phyloP scores from a whole-genome alignment of 1,140 invertebrate genomes.

The Centruroides sculpturatus region DNA sequence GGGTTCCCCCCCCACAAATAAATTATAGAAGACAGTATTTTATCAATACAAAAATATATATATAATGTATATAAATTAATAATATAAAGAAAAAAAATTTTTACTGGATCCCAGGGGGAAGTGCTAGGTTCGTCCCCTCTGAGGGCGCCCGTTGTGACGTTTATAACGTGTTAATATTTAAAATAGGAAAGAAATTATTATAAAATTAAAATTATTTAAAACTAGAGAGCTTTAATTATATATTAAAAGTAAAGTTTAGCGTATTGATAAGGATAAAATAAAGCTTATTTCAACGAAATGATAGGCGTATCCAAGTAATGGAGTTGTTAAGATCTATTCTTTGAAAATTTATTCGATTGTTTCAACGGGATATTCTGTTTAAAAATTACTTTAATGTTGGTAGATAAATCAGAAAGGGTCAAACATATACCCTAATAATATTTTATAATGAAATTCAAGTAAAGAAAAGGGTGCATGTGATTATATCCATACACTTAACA shows the following conservation, averaged over 20 bases:
- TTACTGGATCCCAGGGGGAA: too few relatives aligned
- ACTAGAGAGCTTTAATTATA: slow-evolving; percentile 68
- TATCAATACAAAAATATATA: too few relatives aligned
- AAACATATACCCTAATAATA: background rate
- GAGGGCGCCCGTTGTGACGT: too few relatives aligned
- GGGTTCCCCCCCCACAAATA: too few relatives aligned
- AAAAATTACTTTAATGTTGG: slow-evolving; percentile 92
- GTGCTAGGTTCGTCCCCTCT: too few relatives aligned
- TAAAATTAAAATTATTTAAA: slow-evolving; percentile 76
- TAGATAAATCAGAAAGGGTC: slow-evolving; percentile 74
- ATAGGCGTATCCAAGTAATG: slow-evolving; percentile 99
- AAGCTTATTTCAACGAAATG: slow-evolving; percentile 93
- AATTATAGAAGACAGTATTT: too few relatives aligned
- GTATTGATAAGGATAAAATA: slow-evolving; percentile 88
- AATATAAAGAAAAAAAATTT: too few relatives aligned
- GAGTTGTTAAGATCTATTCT: slow-evolving; percentile 85
- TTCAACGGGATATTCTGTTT: slow-evolving; percentile 89
- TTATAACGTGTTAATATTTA: slow-evolving; percentile 69
- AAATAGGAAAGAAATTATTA: slow-evolving; percentile 93
- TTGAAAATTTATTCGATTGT: slow-evolving; percentile 98
- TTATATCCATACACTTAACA: too few relatives aligned
- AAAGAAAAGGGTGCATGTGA: too few relatives aligned
- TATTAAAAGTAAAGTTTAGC: slow-evolving; percentile 98
- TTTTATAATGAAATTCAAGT: background rate
- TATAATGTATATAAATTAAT: too few relatives aligned